These are phyloP conservation scores for Scomber colias DNA, from an alignment of 2,113 vertebrate species.

Conservation along the genomic window DNA sequence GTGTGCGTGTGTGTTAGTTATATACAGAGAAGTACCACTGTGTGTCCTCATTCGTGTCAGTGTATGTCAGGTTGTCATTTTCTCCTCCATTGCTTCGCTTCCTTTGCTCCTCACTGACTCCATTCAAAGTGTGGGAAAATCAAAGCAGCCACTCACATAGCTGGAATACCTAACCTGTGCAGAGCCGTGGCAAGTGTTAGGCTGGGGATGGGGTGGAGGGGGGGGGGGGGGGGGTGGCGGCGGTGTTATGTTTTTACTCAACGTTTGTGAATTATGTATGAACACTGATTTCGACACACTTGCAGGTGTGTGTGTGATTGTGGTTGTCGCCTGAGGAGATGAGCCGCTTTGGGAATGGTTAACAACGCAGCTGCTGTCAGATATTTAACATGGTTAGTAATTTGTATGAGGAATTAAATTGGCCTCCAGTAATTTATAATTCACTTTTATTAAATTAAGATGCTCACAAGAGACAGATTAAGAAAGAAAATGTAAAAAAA, in stretches of 20 bases:
- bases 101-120: conserved; percentile 61
- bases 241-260: conserved; percentile 15
- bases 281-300: not conserved
- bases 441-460: too few relatives aligned
- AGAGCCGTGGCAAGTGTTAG: conserved; percentile 18
- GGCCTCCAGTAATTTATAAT: too few relatives aligned
- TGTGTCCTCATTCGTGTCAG: conserved; percentile 38
- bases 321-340: not conserved
- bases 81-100: conserved; percentile 56
- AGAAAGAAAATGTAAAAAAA: too few relatives aligned
- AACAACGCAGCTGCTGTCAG: too few relatives aligned
- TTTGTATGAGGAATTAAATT: too few relatives aligned
- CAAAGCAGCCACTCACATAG: conserved; percentile 44
- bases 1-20: conserved; percentile 6
- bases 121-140: conserved; percentile 62
- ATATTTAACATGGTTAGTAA: not conserved
- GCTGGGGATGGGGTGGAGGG: not conserved
- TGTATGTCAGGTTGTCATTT: conserved; percentile 58
- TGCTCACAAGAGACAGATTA: too few relatives aligned
- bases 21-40: conserved; percentile 15
- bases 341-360: not conserved
- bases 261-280: conserved; percentile 2
- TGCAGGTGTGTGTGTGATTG: not conserved
- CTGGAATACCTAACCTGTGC: conserved; percentile 57
- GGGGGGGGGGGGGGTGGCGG: too few relatives aligned